Percentiles rank a stretch among this genome's conserved stretches.
Evolutionary conservation across 1,140 invertebrate species (phyloP).

Genomic region (Drosophila kohkoa): DNA sequence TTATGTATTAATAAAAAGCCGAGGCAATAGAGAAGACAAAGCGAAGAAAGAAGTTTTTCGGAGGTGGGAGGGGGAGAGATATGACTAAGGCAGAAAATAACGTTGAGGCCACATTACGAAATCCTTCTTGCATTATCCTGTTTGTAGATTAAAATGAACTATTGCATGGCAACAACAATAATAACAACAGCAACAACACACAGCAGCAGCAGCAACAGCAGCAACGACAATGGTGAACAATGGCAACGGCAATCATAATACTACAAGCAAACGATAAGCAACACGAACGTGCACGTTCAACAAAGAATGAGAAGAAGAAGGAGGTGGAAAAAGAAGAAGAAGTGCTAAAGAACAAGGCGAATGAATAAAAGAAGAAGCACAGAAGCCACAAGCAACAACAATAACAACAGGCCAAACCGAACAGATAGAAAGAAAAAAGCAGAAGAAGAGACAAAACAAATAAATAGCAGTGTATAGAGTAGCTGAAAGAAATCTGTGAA

Average conservation of each 20-base stretch:
- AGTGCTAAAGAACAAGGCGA: slow-evolving; percentile 68
- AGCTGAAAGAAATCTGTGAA: slow-evolving; percentile 67
- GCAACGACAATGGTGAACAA: slow-evolving; percentile 58
- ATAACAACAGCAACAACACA: slow-evolving; percentile 10
- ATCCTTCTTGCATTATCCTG: slow-evolving; percentile 82
- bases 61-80: slow-evolving; percentile 23
- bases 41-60: slow-evolving; percentile 27
- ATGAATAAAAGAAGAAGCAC: slow-evolving; percentile 32
- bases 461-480: slow-evolving; percentile 16
- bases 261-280: slow-evolving; percentile 81
- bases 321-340: slow-evolving; percentile 33
- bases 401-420: slow-evolving; percentile 1
- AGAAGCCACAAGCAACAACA: slow-evolving; percentile 17
- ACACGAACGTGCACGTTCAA: slow-evolving; percentile 66
- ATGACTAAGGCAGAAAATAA: slow-evolving; percentile 33
- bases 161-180: slow-evolving; percentile 71
- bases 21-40: slow-evolving; percentile 62
- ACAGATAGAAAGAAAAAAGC: slow-evolving; percentile 19
- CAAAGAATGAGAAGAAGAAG: slow-evolving; percentile 24
- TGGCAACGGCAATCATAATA: slow-evolving; percentile 80
- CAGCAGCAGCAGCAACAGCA: slow-evolving; percentile 23
- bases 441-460: slow-evolving; percentile 23
- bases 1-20: slow-evolving; percentile 54
- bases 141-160: slow-evolving; percentile 83
- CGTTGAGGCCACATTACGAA: slow-evolving; percentile 70